Evolutionary conservation across 2,888 invertebrate genomes (phyloP), one percentile per base, ranked within the genome.

Genomic region (Dasypogon diadema): DNA sequence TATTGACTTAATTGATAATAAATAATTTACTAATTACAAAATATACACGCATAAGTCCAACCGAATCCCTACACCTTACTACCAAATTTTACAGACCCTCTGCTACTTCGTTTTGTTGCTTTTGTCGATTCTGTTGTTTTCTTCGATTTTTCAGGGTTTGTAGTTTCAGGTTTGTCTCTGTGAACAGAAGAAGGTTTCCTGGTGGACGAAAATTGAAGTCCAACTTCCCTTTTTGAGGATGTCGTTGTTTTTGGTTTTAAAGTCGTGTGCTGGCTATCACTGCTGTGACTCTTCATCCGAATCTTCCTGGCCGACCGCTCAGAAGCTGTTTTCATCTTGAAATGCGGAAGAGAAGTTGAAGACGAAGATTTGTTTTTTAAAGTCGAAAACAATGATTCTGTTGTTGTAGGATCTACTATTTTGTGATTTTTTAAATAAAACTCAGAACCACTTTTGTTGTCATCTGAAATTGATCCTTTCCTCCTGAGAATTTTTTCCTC

Each of bases 1-100:
- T 60, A 60, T 34, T 60, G 18, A 21, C 18, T 37, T 10, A 21
- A 34, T 37, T 10, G n/a, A 34, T 18, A 60, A 60, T 60, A 60
- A 60, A 60, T 74, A 68, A 24, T 37, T 42, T 21, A 63, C 22
- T 48, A 68, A 42, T 4, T 10, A 63, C 65, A 6, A 22, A 48
- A 21, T 6, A n/a, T 42, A 24, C 2, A 24, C 21, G 10, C 4
- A 48, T 26, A 12, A 5, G 5, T 10, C n/a, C 22, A 2, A 42
- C 26, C 24, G 1, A 4, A 1, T n/a, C 12, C 12, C 22, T 70
- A 70, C 18, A 51, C 30, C 16, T 70, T 70, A 16, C 24, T 26
- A 4, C 70, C 70, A 70, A 54, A 70, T 18, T 70, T 70, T 21
- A 70, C 70, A 10, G 70, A 70, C 6, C 70, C 70, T 30, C 70